Percentiles rank a stretch among this genome's conserved stretches.
phyloP scores from a whole-genome alignment of 2,888 invertebrate species.

The Eristalis arbustorum region DNA sequence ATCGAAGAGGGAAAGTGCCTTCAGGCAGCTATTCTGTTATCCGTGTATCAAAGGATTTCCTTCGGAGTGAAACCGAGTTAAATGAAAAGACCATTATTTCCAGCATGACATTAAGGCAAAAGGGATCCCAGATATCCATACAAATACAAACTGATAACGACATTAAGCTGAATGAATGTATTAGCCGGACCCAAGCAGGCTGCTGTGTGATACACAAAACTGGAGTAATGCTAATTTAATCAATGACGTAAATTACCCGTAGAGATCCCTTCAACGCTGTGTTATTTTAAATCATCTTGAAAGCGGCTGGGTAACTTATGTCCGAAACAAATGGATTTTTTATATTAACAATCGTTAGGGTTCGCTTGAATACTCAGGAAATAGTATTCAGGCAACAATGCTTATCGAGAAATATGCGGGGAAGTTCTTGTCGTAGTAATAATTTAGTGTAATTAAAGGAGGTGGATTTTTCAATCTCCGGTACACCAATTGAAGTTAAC shows the following conservation, averaged over 20 bases:
- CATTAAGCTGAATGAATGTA: slow-evolving; percentile 44
- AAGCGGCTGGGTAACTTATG: neutral
- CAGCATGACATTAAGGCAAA: slow-evolving; percentile 27
- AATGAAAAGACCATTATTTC: slow-evolving; percentile 51
- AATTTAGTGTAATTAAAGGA: too few relatives aligned
- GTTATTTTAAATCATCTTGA: neutral
- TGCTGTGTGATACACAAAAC: slow-evolving; percentile 8
- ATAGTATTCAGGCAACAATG: too few relatives aligned
- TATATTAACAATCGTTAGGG: too few relatives aligned
- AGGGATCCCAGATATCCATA: slow-evolving; percentile 24
- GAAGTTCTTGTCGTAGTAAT: too few relatives aligned
- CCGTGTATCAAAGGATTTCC: slow-evolving; percentile 33
- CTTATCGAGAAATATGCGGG: too few relatives aligned
- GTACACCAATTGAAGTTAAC: too few relatives aligned
- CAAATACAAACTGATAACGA: slow-evolving; percentile 46
- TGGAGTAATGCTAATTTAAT: slow-evolving; percentile 39
- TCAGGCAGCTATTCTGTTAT: slow-evolving; percentile 20
- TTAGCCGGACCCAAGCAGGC: slow-evolving; percentile 8
- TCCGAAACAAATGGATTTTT: too few relatives aligned
- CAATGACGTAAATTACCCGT: slow-evolving; percentile 7
- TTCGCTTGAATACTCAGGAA: too few relatives aligned
- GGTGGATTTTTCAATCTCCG: too few relatives aligned
- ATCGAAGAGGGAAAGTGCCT: neutral
- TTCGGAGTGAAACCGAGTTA: neutral
- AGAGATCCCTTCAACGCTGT: neutral